A percentile compares a stretch with the other conserved stretches of the same genome.
These are phyloP conservation scores for Oxygymnocypris stewartii DNA, from an alignment of 2,113 vertebrate species.

Conservation along the genomic window DNA sequence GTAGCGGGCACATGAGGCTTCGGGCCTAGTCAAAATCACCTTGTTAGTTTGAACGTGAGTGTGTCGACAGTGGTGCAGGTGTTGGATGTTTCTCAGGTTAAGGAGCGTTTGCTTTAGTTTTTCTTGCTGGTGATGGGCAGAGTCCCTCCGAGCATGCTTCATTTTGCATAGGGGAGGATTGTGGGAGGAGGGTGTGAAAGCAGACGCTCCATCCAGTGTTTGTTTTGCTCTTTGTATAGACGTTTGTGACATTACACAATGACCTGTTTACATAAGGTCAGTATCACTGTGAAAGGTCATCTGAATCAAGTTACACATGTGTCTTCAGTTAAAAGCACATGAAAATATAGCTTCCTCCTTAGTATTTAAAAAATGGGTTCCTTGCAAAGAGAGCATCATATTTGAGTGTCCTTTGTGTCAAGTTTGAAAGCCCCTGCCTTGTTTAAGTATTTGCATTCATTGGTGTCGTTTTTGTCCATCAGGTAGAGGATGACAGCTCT, in stretches of 20 bases:
- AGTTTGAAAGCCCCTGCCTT: not conserved
- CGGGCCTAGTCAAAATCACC: not conserved
- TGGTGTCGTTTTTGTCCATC: constrained; percentile 6
- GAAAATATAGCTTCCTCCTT: not conserved
- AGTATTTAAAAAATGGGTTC: not conserved
- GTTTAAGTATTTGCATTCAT: not conserved
- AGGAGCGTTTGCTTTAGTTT: not conserved
- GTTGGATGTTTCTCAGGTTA: not conserved
- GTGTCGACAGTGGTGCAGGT: not conserved
- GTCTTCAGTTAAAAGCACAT: not conserved
- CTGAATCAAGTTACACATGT: not conserved
- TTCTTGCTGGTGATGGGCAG: too few relatives aligned
- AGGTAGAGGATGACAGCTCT: constrained; percentile 67
- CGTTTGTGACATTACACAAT: not conserved
- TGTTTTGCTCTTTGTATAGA: not conserved
- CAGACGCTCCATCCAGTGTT: not conserved
- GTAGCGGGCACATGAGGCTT: not conserved
- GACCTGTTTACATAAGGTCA: not conserved
- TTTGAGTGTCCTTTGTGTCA: not conserved
- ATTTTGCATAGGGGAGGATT: not conserved
- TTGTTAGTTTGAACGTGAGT: not conserved
- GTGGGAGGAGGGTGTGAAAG: not conserved
- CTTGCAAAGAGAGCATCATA: not conserved
- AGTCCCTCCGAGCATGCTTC: not conserved
- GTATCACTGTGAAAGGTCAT: not conserved